Evolutionary conservation across 2,888 invertebrate species (phyloP), one percentile per base, ranked within the genome.

Genomic region (Ectobius pallidus): DNA sequence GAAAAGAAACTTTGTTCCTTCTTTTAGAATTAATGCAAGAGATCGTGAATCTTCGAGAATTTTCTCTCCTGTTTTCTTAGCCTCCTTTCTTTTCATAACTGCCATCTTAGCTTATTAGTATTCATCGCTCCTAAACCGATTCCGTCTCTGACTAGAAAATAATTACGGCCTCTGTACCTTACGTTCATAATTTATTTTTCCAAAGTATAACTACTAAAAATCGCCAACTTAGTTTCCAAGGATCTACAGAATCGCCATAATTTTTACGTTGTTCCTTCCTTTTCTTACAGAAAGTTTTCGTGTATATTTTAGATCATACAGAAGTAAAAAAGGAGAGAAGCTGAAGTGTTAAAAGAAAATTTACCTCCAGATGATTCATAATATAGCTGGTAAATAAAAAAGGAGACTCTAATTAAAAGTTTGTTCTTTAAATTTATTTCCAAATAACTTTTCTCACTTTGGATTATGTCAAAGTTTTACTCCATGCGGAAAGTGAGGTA

Each of bases 381-480:
- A n/a, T n/a, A 30, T 58, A 32, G 58, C 30, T 30, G 30, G 27
- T 58, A 58, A 58, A 58, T 6, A 34, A 34, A 34, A 34, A 34
- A 32, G 32, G 3, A 58, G 30, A 58, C 27, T 71, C 52, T 52
- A 65, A 71, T 65, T 71, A 65, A 71, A 71, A 71, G 52, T 71
- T 71, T 71, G 63, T 63, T 58, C n/a, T 11, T 34, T 34, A 34
- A 32, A 58, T 27, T 58, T 58, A 30, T 58, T 58, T 58, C 16
- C 58, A 58, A 58, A 58, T 58, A 58, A 58, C 30, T 58, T n/a
- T 30, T 58, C n/a, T n/a, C n/a, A n/a, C n/a, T n/a, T n/a, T n/a
- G n/a, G n/a, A n/a, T n/a, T n/a, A n/a, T n/a, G n/a, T n/a, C n/a
- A n/a, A n/a, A n/a, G n/a, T n/a, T n/a, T n/a, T n/a, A n/a, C n/a